These are phyloP conservation scores for Onychomys arenicola DNA, from an alignment of 2,797 vertebrate species.

Conservation along the genomic window DNA sequence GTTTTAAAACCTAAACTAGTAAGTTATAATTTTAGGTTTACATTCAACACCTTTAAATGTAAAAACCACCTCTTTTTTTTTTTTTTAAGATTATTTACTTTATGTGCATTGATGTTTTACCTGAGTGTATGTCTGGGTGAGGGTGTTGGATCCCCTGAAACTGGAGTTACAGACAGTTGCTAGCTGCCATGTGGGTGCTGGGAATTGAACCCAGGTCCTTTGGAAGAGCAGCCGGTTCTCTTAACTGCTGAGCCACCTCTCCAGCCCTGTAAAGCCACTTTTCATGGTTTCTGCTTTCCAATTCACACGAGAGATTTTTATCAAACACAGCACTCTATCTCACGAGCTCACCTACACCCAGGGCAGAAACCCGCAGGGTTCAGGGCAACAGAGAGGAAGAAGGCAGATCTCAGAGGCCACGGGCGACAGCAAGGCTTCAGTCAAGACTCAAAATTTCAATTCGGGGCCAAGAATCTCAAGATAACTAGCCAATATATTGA, in stretches of 20 bases:
- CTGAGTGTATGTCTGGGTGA: background rate
- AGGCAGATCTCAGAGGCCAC: background rate
- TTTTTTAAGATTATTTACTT: too few species aligned
- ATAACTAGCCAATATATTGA: background rate
- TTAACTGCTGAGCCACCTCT: too few species aligned
- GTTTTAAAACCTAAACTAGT: constrained; percentile 27
- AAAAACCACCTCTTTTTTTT: background rate
- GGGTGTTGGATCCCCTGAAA: background rate
- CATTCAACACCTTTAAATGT: constrained; percentile 4
- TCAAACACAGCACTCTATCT: background rate
- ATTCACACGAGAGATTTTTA: background rate
- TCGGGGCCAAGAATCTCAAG: background rate
- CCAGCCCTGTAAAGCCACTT: background rate
- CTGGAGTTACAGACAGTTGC: background rate
- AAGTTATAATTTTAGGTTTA: constrained; percentile 22
- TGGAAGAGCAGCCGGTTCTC: background rate
- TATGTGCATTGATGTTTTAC: background rate
- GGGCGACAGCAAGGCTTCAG: background rate
- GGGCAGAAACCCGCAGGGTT: background rate
- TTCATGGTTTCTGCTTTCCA: background rate
- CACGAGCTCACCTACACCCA: background rate
- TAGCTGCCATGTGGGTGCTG: background rate
- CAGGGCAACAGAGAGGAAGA: rapidly evolving
- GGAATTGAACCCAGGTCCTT: background rate
- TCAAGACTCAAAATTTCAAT: background rate